Percentiles rank a stretch among this genome's conserved stretches.
Conservation (phyloP, 2,888 invertebrate species). For the Heliconius charithonia region DNA sequence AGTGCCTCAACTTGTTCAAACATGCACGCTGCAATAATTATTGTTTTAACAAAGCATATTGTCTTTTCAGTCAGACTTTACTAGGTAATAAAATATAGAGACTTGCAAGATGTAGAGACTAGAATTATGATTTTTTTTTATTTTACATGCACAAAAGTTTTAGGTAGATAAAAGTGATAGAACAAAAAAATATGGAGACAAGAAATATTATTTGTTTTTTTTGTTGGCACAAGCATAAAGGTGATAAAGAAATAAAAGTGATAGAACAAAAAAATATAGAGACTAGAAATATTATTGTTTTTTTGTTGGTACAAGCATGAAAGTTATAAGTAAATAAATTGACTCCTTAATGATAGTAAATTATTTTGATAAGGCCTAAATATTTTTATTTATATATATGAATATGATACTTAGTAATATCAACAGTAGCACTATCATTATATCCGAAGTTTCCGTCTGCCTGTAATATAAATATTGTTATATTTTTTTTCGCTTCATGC, state of each 20-base stretch:
- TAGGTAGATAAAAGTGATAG: too few relatives aligned
- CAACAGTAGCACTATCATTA: too few relatives aligned
- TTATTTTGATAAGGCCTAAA: neutral
- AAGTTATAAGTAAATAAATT: neutral
- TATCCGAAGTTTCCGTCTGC: neutral
- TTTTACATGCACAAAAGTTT: neutral
- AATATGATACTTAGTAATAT: neutral
- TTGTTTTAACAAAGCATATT: conserved; percentile 24
- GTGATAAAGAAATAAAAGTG: too few relatives aligned
- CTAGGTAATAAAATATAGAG: neutral
- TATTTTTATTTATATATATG: neutral
- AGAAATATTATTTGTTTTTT: too few relatives aligned
- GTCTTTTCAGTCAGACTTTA: conserved; percentile 7
- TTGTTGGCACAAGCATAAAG: too few relatives aligned
- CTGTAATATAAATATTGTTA: neutral
- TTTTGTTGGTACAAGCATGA: neutral
- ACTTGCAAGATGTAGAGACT: neutral
- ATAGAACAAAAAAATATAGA: too few relatives aligned
- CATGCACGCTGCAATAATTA: conserved; percentile 46
- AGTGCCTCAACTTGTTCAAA: conserved; percentile 51
- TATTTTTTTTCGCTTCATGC: too few relatives aligned
- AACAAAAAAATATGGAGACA: too few relatives aligned
- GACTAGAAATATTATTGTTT: neutral
- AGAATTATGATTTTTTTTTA: neutral
- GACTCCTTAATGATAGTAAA: neutral